Conservation (phyloP, 1,140 invertebrate genomes). For the Diorhabda sublineata region DNA sequence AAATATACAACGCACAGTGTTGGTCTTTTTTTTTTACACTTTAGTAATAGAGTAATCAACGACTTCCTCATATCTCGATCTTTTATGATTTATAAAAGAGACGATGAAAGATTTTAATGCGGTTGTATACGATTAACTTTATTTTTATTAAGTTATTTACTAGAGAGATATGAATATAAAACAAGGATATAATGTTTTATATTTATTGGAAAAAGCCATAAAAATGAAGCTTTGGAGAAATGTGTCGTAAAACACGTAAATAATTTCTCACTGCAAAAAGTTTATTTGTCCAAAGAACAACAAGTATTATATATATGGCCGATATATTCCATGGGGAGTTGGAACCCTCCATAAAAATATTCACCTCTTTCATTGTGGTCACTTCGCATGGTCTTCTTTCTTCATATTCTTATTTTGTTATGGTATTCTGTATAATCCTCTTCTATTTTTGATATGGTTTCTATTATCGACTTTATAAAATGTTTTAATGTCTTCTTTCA, state of each 20-base stretch:
- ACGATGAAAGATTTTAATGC: neutral
- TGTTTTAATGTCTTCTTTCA: too few species aligned
- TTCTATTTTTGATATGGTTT: too few species aligned
- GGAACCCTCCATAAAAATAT: too few species aligned
- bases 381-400: too few species aligned
- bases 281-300: too few species aligned
- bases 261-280: too few species aligned
- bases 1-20: neutral
- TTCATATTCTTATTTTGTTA: too few species aligned
- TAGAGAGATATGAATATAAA: neutral
- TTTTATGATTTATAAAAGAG: conserved; percentile 3
- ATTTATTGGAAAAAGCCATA: neutral
- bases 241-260: neutral
- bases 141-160: conserved; percentile 1
- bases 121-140: neutral
- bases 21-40: neutral
- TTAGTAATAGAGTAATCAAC: neutral
- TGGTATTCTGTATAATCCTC: too few species aligned
- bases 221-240: neutral
- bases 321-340: too few species aligned
- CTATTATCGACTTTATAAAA: too few species aligned
- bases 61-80: conserved; percentile 1
- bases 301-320: too few species aligned
- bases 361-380: too few species aligned
- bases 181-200: neutral